A percentile compares a stretch with the other conserved stretches of the same genome.
Evolutionary conservation across 2,888 invertebrate species (phyloP).

Genomic region (Euzophera pinguis): DNA sequence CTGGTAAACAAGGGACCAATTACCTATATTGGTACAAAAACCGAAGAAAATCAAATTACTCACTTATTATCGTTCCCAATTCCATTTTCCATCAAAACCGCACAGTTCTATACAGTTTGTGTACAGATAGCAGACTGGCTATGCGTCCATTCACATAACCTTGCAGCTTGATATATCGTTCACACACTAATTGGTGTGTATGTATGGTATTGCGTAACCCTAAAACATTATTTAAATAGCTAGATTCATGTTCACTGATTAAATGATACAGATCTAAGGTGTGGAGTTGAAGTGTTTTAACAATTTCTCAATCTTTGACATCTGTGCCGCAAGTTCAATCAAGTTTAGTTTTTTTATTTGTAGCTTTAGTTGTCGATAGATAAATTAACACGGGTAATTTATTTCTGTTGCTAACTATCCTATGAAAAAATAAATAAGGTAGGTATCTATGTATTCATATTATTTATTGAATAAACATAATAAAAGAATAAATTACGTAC

Average conservation of each 20-base stretch:
- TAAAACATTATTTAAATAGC: conserved; percentile 12
- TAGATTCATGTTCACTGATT: conserved; percentile 8
- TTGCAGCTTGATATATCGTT: conserved; percentile 14
- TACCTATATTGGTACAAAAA: too few species aligned
- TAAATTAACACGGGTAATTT: too few species aligned
- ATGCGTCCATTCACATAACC: conserved; percentile 13
- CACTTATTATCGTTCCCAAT: conserved; percentile 4
- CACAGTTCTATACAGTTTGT: neutral
- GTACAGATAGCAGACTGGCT: neutral
- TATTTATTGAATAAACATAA: too few species aligned
- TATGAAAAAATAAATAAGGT: too few species aligned
- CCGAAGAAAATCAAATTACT: neutral
- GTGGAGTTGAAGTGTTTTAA: conserved; percentile 9
- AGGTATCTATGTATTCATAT: too few species aligned
- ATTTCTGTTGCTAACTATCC: too few species aligned
- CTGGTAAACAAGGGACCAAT: too few species aligned
- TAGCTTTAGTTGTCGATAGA: neutral
- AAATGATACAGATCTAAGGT: conserved; percentile 10
- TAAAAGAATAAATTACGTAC: too few species aligned
- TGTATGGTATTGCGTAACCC: conserved; percentile 11
- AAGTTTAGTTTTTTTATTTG: neutral
- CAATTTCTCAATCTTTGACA: conserved; percentile 6
- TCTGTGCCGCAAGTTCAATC: conserved; percentile 13
- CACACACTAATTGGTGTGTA: conserved; percentile 13
- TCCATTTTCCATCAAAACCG: neutral